phyloP scores from a whole-genome alignment of 2,888 invertebrate species.

The Rotaria sp. region DNA sequence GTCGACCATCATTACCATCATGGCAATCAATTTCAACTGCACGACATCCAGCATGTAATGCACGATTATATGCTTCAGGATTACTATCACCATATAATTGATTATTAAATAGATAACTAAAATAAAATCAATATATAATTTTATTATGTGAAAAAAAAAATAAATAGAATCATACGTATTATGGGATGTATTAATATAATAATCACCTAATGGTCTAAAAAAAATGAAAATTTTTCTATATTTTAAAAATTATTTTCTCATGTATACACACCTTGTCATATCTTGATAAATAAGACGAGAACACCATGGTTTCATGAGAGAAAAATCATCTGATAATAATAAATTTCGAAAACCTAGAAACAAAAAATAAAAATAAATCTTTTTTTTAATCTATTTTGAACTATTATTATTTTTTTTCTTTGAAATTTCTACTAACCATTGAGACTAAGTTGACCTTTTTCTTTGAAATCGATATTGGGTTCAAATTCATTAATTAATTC shows the following conservation, averaged over 20 bases:
- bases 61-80: neutral
- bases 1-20: neutral
- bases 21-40: neutral
- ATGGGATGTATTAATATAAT: neutral
- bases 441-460: neutral
- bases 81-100: neutral
- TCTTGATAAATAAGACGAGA: neutral
- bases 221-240: neutral
- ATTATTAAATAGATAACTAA: neutral
- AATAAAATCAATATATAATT: neutral
- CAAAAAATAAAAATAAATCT: too few species aligned
- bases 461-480: neutral
- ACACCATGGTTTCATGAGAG: neutral
- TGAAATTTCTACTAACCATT: too few species aligned
- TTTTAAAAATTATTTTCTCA: neutral
- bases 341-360: constrained; percentile 21
- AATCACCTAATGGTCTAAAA: constrained; percentile 1
- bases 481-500: neutral
- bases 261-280: neutral
- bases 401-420: too few species aligned
- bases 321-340: neutral
- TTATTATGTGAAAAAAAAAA: neutral
- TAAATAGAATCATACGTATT: neutral
- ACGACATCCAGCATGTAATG: neutral
- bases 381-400: too few species aligned